phyloP scores from a whole-genome alignment of 1,140 invertebrate genomes.

The Macrocentrus cingulum region DNA sequence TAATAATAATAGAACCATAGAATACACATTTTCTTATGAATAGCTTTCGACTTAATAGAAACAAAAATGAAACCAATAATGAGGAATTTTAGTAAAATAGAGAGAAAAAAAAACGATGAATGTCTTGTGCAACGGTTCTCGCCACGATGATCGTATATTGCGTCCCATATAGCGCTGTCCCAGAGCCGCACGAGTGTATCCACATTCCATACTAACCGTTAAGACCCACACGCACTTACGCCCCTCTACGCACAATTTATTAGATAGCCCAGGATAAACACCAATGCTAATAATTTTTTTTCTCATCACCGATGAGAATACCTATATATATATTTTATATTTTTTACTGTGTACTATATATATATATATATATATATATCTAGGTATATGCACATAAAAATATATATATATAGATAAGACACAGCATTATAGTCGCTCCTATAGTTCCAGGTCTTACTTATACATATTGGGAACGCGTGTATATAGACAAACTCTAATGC shows the following conservation, averaged over 20 bases:
- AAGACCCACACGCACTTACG: constrained; percentile 47
- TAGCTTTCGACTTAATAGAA: too few relatives aligned
- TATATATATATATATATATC: constrained; percentile 4
- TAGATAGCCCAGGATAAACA: constrained; percentile 52
- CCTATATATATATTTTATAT: background rate
- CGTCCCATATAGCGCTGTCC: background rate
- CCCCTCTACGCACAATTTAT: constrained; percentile 50
- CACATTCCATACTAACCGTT: constrained; percentile 43
- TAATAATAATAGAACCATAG: too few relatives aligned
- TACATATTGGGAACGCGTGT: too few relatives aligned
- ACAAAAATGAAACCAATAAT: too few relatives aligned
- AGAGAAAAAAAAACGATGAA: background rate
- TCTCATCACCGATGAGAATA: too few relatives aligned
- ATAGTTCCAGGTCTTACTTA: too few relatives aligned
- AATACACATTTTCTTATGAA: too few relatives aligned
- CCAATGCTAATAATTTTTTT: constrained; percentile 47
- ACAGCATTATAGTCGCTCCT: too few relatives aligned
- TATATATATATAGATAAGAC: too few relatives aligned
- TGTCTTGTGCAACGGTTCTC: background rate
- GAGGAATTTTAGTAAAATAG: too few relatives aligned
- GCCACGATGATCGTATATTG: background rate
- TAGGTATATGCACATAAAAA: too few relatives aligned
- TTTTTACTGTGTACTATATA: background rate
- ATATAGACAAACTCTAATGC: too few relatives aligned
- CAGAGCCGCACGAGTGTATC: constrained; percentile 9